A percentile compares a stretch with the other conserved stretches of the same genome.
Conservation (phyloP, 1,140 invertebrate genomes). For the Chelonus insularis region DNA sequence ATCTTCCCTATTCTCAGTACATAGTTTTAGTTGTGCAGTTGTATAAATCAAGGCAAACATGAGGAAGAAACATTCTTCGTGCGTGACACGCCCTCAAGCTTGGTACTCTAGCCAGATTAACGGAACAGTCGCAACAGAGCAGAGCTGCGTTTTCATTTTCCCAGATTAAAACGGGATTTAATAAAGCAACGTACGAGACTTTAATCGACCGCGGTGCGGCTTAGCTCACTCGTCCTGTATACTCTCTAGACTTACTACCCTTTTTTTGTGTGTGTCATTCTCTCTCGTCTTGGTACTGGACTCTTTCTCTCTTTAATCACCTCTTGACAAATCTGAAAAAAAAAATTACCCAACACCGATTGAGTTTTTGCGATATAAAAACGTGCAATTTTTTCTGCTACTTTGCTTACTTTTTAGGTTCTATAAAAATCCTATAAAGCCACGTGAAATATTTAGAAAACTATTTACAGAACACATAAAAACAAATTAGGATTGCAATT, state of each 20-base stretch:
- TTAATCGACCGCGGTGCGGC: slow-evolving; percentile 47
- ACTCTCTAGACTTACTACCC: too few species aligned
- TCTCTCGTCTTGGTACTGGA: too few species aligned
- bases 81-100: slow-evolving; percentile 11
- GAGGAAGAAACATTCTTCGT: slow-evolving; percentile 29
- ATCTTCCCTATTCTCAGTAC: slow-evolving; percentile 5
- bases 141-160: slow-evolving; percentile 46
- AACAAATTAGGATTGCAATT: not conserved
- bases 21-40: slow-evolving; percentile 5
- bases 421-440: not conserved
- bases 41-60: slow-evolving; percentile 40
- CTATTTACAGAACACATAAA: not conserved
- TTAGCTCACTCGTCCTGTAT: slow-evolving; percentile 23
- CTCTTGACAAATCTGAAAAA: too few species aligned
- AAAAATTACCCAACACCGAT: not conserved
- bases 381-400: not conserved
- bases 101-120: slow-evolving; percentile 22
- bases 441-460: not conserved
- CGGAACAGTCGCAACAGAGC: slow-evolving; percentile 10
- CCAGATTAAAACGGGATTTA: slow-evolving; percentile 55
- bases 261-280: too few species aligned
- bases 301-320: too few species aligned
- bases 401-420: not conserved
- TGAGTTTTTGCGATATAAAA: too few species aligned
- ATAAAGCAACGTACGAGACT: slow-evolving; percentile 54